Base-by-base conservation (phyloP, 2,113 vertebrate genomes). In the Gymnogyps californianus region DNA sequence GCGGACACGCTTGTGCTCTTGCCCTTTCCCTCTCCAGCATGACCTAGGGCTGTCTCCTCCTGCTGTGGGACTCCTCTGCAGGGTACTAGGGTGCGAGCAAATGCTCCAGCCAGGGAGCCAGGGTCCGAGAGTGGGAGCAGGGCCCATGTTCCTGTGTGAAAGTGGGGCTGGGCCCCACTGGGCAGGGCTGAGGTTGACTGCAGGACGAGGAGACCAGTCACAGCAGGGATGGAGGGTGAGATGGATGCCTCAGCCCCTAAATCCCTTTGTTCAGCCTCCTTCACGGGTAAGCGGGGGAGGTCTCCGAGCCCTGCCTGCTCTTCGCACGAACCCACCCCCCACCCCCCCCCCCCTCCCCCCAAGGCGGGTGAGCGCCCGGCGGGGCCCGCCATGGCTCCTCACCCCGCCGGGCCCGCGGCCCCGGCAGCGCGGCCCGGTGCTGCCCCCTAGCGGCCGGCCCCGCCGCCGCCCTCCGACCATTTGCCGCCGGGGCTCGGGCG, bases 391-490 rank as follows among this genome's bases (percentile, higher is more conserved):
- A 4, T 6, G 11, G 13, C n/a, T 22, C 64, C 29, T 11, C 42
- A 10, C 15, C 16, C 42, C 24, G 55, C 32, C 31, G 31, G 31
- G 31, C 16, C 10, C 19, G 20, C 42, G 29, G 17, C 7, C 26
- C 51, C n/a, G n/a, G n/a, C 10, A 5, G 18, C 21, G 13, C 49
- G 12, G 49, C 22, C 49, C 13, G 10, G 2, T 65, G 46, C 8
- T 57, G 92, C 97, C 97, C 97, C 95, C 98, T 96, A n/a, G 86
- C 44, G 89, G 77, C 65, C 55, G 2, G 8, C 10, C 4, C 22
- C 9, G 4, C 2, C 42, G 2, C 34, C 36, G 16, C 59, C 7
- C 38, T 55, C 57, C 81, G 11, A 24, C 96, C 95, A 93, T 96
- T 96, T 76, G 83, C 97, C 93, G 93, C 46, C 79, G 51, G 83